Evolutionary conservation across 2,888 invertebrate species (phyloP).

Genomic region (Torymus texanus): DNA sequence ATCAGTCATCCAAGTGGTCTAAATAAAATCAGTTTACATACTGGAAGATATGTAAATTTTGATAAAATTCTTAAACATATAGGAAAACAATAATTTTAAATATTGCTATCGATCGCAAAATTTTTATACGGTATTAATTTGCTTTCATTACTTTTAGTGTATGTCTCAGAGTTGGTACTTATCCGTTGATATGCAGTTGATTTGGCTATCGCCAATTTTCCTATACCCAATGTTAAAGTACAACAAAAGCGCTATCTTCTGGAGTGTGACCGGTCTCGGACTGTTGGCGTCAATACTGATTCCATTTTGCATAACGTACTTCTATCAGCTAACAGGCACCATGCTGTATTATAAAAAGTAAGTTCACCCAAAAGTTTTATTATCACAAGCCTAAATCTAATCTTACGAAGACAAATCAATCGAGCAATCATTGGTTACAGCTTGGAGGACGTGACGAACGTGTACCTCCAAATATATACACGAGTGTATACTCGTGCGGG

Average conservation of each 20-base stretch:
- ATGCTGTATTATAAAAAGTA: constrained; percentile 71
- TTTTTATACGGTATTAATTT: not conserved
- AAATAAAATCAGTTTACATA: no score
- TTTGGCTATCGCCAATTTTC: constrained; percentile 70
- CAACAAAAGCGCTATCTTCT: constrained; percentile 59
- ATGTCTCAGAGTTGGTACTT: constrained; percentile 79
- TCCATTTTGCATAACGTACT: constrained; percentile 67
- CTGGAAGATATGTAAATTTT: no score
- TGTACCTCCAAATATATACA: constrained; percentile 67
- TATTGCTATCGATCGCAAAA: no score
- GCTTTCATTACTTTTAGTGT: constrained; percentile 71
- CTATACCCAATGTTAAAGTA: constrained; percentile 68
- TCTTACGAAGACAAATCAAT: not conserved
- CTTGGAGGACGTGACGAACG: constrained; percentile 59
- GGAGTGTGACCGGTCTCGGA: constrained; percentile 59
- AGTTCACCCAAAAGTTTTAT: constrained; percentile 47
- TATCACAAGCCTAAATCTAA: not conserved
- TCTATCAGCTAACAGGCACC: constrained; percentile 64
- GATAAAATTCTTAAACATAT: no score
- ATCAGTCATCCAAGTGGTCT: no score
- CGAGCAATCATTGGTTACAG: constrained; percentile 54
- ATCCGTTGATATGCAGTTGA: constrained; percentile 69
- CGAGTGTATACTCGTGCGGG: constrained; percentile 68
- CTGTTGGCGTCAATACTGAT: constrained; percentile 63
- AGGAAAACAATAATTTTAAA: no score